Base-by-base conservation (phyloP, 1,140 invertebrate genomes). In the Latrodectus geometricus region DNA sequence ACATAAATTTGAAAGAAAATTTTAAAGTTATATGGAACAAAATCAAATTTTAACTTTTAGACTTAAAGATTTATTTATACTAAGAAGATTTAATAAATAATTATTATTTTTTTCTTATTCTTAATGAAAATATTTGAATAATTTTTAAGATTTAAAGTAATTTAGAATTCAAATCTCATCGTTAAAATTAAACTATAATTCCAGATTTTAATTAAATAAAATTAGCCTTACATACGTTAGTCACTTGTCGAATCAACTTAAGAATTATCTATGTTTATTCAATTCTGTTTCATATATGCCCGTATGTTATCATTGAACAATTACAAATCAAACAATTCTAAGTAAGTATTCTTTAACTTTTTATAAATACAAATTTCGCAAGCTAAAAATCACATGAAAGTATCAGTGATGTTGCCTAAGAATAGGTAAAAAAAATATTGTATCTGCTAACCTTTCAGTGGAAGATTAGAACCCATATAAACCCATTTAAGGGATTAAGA, bases 391-490 rank as follows among this genome's bases (percentile, higher is more conserved):
- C 0, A 8, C n/a, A n/a, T 49, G 48, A 73, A 73, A 72, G 5
- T 35, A 35, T 35, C 35, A 3, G 35, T 1, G 35, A 35, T 35
- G 35, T 35, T 35, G 35, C 35, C 5, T 35, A 35, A 35, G 35
- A 35, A 35, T 14, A 48, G 48, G 48, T 48, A 35, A 72, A 72
- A 49, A 9, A 73, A n/a, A n/a, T n/a, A 73, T n/a, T 50, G 52
- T 52, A 9, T 11, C 49, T 50, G 48, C 9, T 50, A 48, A 74
- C 52, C 49, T 17, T 7, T 48, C 49, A 20, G 72, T 50, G 49
- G 20, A 8, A 52, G 74, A 76, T 76, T 76, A 76, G 20, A 76
- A 7, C 74, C 74, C 52, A 21, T 21, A 76, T 76, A 76, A 35
- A 76, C 74, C 54, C 74, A 76, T 76, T 61, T 23, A n/a, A 14